Conservation (phyloP, 2,888 invertebrate genomes). For the Prenolepis imparis region DNA sequence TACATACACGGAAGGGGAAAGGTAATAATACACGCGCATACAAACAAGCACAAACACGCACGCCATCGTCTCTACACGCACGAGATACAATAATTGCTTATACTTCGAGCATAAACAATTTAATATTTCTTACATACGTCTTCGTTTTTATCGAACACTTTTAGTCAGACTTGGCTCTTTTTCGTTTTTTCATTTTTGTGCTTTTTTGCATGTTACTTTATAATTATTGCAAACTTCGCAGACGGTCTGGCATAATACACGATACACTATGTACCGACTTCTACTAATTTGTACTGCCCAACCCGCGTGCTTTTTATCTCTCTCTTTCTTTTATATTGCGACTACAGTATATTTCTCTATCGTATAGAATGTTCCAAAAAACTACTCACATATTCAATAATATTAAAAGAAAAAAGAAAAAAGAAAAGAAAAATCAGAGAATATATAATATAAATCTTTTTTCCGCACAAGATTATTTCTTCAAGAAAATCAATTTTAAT, state of each 20-base stretch:
- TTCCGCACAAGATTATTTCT: neutral
- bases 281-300: slow-evolving; percentile 76
- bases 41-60: slow-evolving; percentile 59
- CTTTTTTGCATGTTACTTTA: neutral
- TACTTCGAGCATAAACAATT: slow-evolving; percentile 61
- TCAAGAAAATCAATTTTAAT: neutral
- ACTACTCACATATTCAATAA: neutral
- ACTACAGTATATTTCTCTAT: slow-evolving; percentile 34
- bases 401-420: neutral
- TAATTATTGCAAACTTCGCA: slow-evolving; percentile 60
- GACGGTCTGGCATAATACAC: slow-evolving; percentile 60
- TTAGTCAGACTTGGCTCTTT: slow-evolving; percentile 51
- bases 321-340: slow-evolving; percentile 32
- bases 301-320: slow-evolving; percentile 60
- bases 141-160: slow-evolving; percentile 63
- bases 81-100: slow-evolving; percentile 67
- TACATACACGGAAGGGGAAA: slow-evolving; percentile 67
- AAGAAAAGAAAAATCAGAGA: neutral
- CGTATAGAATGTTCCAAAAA: slow-evolving; percentile 24
- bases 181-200: slow-evolving; percentile 32
- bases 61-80: slow-evolving; percentile 46
- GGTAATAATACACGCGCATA: slow-evolving; percentile 54
- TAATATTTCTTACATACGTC: slow-evolving; percentile 48
- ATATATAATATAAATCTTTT: neutral
- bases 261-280: slow-evolving; percentile 59